These are phyloP conservation scores for Trichogramma evanescens DNA, from an alignment of 2,888 invertebrate genomes.

Conservation along the genomic window DNA sequence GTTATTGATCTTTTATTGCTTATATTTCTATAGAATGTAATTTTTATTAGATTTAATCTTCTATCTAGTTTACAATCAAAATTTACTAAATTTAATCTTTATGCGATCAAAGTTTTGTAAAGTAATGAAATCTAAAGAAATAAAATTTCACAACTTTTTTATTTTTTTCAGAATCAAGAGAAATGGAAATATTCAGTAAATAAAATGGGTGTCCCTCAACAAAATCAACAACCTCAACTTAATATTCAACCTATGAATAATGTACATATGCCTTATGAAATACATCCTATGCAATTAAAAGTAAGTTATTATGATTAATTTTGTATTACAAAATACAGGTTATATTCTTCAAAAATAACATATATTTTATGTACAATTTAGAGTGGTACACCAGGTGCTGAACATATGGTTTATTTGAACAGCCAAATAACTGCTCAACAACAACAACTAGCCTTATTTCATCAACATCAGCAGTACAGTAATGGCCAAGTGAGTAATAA, in stretches of 20 bases:
- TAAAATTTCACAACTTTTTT: background rate
- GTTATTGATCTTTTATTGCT: background rate
- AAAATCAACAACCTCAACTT: constrained; percentile 55
- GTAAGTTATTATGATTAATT: constrained; percentile 36
- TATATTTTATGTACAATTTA: constrained; percentile 40
- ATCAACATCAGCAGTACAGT: constrained; percentile 45
- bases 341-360: constrained; percentile 2
- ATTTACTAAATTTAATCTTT: background rate
- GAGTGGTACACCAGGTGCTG: constrained; percentile 54
- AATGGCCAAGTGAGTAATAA: constrained; percentile 44
- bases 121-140: too few relatives aligned
- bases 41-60: background rate
- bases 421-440: constrained; percentile 48
- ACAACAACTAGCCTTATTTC: constrained; percentile 44
- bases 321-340: constrained; percentile 1
- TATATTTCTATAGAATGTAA: background rate
- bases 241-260: constrained; percentile 52
- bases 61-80: background rate
- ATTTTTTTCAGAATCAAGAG: constrained; percentile 66
- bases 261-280: constrained; percentile 44
- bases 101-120: too few relatives aligned
- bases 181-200: constrained; percentile 72
- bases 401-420: constrained; percentile 51
- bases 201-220: constrained; percentile 49
- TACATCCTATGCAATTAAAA: constrained; percentile 45